Evolutionary conservation across 2,888 invertebrate genomes (phyloP).

Genomic region (Ommatoiulus sabulosus): DNA sequence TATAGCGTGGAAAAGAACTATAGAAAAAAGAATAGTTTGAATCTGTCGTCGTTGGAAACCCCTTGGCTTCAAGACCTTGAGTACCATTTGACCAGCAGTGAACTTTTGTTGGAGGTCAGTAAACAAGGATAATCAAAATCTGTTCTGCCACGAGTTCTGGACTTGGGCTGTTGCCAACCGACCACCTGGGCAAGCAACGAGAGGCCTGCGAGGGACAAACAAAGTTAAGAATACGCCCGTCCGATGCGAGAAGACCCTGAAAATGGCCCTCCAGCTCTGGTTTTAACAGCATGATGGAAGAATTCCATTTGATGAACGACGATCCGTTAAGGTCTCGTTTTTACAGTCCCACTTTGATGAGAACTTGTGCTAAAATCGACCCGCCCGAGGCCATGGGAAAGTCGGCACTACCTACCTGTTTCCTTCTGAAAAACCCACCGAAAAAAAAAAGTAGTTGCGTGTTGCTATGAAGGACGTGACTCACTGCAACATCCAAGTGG

Average conservation of each 20-base stretch:
- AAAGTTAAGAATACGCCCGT: not conserved
- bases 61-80: not conserved
- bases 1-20: too few relatives aligned
- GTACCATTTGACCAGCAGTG: not conserved
- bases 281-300: not conserved
- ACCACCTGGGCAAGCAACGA: not conserved
- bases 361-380: too few relatives aligned
- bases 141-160: not conserved
- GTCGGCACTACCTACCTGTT: not conserved
- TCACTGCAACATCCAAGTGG: not conserved
- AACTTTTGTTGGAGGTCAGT: not conserved
- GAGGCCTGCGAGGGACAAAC: not conserved
- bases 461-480: not conserved
- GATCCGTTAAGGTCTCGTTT: too few relatives aligned
- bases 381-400: not conserved
- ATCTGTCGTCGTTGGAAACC: not conserved
- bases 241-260: not conserved
- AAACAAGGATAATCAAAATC: not conserved
- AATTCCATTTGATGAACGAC: too few relatives aligned
- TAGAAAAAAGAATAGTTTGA: too few relatives aligned
- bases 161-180: not conserved
- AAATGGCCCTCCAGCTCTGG: not conserved
- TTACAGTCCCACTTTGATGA: too few relatives aligned
- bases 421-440: constrained; percentile 1
- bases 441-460: not conserved